Conservation (phyloP, 2,113 vertebrate genomes). For the Trichechus manatus region DNA sequence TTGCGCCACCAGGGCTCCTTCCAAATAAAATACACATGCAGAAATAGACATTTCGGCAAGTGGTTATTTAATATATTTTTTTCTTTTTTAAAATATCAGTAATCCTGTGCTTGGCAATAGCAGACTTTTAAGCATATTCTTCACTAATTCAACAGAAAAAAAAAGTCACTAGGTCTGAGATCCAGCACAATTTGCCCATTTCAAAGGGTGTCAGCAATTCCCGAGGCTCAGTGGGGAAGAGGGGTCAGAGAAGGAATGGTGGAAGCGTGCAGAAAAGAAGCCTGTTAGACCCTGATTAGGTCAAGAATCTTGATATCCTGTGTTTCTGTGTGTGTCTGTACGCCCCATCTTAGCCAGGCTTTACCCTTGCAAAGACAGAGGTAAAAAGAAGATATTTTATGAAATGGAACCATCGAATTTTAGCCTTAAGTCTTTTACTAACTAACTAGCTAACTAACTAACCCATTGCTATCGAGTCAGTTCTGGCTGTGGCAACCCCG, state of each 20-base stretch:
- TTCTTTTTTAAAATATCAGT: slow-evolving; percentile 18
- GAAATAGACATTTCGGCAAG: neutral
- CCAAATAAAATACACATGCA: neutral
- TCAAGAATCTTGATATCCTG: neutral
- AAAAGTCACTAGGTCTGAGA: neutral
- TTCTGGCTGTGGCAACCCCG: neutral
- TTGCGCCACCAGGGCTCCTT: no score
- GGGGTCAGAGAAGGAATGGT: neutral
- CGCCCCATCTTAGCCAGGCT: neutral
- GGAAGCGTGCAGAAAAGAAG: neutral
- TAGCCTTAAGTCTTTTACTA: neutral
- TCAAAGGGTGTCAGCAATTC: neutral
- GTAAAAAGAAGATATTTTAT: neutral
- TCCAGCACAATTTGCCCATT: neutral
- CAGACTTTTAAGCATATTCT: neutral
- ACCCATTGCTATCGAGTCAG: neutral
- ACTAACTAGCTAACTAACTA: no score
- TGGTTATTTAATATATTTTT: neutral
- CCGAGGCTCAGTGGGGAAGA: neutral
- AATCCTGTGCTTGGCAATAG: neutral
- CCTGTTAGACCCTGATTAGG: neutral
- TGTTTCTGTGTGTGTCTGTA: neutral
- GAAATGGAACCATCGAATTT: neutral
- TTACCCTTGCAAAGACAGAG: neutral
- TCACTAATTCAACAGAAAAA: neutral